Conservation (phyloP, 1,140 invertebrate species). For the Lamellibrachia luymesi region DNA sequence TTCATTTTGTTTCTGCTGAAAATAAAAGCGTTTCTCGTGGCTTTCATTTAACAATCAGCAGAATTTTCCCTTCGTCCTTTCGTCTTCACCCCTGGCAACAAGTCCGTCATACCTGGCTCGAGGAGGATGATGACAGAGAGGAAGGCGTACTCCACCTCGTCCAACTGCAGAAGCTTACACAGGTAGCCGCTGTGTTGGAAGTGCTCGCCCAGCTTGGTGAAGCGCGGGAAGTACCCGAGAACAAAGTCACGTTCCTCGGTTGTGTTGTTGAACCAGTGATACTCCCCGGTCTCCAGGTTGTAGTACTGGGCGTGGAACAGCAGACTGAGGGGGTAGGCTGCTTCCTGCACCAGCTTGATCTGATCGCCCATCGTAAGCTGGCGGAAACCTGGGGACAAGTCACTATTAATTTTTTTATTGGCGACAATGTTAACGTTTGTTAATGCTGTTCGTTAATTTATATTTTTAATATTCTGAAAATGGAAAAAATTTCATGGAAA, state of each 20-base stretch:
- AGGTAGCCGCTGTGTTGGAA: not conserved
- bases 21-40: too few species aligned
- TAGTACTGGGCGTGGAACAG: conserved; percentile 11
- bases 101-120: not conserved
- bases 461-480: too few species aligned
- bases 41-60: too few species aligned
- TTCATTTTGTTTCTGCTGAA: too few species aligned
- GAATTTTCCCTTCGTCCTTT: too few species aligned
- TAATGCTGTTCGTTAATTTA: too few species aligned
- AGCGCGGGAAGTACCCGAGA: conserved; percentile 12
- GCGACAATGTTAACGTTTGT: too few species aligned
- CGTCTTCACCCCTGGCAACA: too few species aligned
- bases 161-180: conserved; percentile 4
- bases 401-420: too few species aligned
- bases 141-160: not conserved
- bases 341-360: conserved; percentile 16
- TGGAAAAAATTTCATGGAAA: too few species aligned
- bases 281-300: conserved; percentile 18
- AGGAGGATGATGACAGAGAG: not conserved
- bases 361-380: conserved; percentile 7
- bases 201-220: conserved; percentile 9
- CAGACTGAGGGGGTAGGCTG: conserved; percentile 13
- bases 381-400: not conserved
- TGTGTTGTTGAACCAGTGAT: conserved; percentile 14
- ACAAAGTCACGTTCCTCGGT: not conserved